phyloP scores from a whole-genome alignment of 2,113 vertebrate species.

The Dromaius novaehollandiae region DNA sequence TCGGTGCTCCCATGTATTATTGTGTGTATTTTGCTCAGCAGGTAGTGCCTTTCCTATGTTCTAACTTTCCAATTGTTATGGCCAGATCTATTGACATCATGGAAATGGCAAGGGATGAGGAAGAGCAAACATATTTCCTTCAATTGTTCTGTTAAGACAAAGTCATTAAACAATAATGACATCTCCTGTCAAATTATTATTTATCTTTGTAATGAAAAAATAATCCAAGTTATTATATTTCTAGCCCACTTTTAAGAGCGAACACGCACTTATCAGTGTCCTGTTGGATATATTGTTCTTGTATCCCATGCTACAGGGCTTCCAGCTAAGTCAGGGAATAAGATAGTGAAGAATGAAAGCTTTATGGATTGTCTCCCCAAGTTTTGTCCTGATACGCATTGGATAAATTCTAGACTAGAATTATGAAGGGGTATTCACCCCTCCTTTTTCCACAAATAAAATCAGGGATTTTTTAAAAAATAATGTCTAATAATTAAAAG shows the following conservation, averaged over 20 bases:
- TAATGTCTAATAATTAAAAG: background rate
- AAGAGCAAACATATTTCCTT: conserved; percentile 64
- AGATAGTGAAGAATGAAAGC: background rate
- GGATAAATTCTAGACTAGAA: background rate
- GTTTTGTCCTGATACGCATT: background rate
- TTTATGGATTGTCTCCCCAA: background rate
- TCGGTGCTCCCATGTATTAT: fast-evolving
- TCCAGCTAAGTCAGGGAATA: background rate
- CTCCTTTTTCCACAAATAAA: background rate
- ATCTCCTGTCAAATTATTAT: conserved; percentile 56
- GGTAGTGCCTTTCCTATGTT: background rate
- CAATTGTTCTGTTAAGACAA: conserved; percentile 59
- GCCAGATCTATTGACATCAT: conserved; percentile 56
- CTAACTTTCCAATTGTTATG: conserved; percentile 47
- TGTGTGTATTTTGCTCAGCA: background rate
- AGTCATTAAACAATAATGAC: conserved; percentile 60
- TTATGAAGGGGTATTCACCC: background rate
- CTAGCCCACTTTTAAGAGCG: background rate
- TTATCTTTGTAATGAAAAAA: conserved; percentile 45
- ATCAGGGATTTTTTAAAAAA: background rate
- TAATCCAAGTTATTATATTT: background rate
- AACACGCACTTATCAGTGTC: background rate
- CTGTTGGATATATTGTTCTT: background rate
- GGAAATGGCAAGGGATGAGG: conserved; percentile 48
- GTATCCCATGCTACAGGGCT: background rate